phyloP scores from a whole-genome alignment of 2,797 vertebrate genomes.

The Rhinophrynus dorsalis region DNA sequence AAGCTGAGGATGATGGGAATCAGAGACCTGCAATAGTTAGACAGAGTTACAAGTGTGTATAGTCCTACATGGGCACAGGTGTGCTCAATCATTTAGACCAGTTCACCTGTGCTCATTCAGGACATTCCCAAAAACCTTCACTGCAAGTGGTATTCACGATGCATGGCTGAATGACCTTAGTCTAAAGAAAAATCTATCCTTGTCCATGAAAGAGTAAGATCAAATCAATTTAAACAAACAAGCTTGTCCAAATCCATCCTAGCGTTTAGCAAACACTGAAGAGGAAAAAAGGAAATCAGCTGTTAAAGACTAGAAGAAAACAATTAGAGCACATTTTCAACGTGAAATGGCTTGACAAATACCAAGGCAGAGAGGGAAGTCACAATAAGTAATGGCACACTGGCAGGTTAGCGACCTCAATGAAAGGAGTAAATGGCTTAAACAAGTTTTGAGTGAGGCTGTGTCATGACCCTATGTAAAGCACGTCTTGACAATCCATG shows the following conservation, averaged over 20 bases:
- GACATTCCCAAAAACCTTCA: too few relatives aligned
- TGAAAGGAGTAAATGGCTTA: conserved; percentile 39
- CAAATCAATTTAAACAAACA: not conserved
- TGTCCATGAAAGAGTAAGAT: too few relatives aligned
- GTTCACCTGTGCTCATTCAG: too few relatives aligned
- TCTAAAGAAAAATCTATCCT: too few relatives aligned
- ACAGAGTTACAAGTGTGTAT: too few relatives aligned
- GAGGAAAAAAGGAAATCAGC: not conserved
- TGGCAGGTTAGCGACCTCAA: conserved; percentile 20
- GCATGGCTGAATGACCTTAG: too few relatives aligned
- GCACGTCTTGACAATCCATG: conserved; percentile 19
- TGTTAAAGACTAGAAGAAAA: conserved; percentile 2
- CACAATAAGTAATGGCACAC: conserved; percentile 10
- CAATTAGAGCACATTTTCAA: conserved; percentile 17
- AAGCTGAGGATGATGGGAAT: too few relatives aligned
- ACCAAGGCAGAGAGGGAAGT: not conserved
- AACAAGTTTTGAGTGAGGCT: conserved; percentile 5
- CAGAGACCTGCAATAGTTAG: too few relatives aligned
- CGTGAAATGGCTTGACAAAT: conserved; percentile 7
- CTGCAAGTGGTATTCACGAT: too few relatives aligned
- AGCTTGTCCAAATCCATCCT: not conserved
- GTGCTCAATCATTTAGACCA: too few relatives aligned
- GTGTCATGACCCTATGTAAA: conserved; percentile 35
- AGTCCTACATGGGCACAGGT: too few relatives aligned
- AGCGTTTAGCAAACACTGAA: not conserved